Base-by-base conservation (phyloP, 2,888 invertebrate genomes). In the Dione vanillae region DNA sequence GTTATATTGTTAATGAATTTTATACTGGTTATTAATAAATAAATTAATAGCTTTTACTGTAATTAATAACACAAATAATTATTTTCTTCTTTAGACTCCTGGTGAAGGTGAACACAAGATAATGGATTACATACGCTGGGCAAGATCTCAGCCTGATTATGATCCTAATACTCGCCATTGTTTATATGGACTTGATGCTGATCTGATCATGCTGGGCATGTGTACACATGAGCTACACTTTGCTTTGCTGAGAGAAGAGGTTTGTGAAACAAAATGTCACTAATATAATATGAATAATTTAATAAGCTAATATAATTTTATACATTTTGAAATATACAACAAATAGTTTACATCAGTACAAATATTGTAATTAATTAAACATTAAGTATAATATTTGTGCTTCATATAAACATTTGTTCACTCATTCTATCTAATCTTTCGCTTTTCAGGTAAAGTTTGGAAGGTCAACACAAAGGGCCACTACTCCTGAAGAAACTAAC, bases 51-150 rank as follows among this genome's bases (percentile, higher is more conserved):
- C 5, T 27, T 3, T 27, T 27, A 27, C 27, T 27, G 27, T 27
- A 27, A 27, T 27, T 3, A 5, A 27, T 27, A 2, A 27, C 5
- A 27, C 2, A 27, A 27, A 27, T 27, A 27, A 27, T 27, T 2
- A 3, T 10, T 19, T 8, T 64, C 11, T 9, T 51, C 8, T 12
- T 65, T 77, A 96, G 96, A 96, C 97, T 1, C 99, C 99, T 1
- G 99, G 99, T 0, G 99, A 99, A 94, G 99, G 99, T 0, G 99
- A 99, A 87, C 99, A 99, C 85, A 99, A 99, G 91, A 98, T 99
- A 74, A 99, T 99, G 99, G 99, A 99, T 87, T 99, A 98, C 84
- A 99, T 99, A 78, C 95, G 99, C 2, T 97, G 95, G 90, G 94
- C 97, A 81, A 96, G 97, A 79, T 95, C 97, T 0, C 96, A 96